Conservation (phyloP, 2,888 invertebrate species). For the Biston betularia region DNA sequence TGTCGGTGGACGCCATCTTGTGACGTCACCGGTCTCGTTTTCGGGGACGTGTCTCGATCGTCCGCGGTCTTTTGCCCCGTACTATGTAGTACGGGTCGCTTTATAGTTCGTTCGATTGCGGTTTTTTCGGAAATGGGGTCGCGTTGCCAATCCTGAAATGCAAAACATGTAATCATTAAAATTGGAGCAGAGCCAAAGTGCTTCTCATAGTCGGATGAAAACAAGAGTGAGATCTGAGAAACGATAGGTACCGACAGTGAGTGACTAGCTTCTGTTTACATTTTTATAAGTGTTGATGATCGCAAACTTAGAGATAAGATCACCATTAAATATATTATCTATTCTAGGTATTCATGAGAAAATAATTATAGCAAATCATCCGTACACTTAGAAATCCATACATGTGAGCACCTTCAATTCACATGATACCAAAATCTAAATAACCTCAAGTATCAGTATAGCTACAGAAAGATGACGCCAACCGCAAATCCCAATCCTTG, state of each 20-base stretch:
- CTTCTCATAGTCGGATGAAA: slow-evolving; percentile 31
- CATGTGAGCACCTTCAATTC: not conserved
- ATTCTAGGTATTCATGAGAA: no score
- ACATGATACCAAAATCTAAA: not conserved
- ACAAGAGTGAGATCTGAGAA: slow-evolving; percentile 29
- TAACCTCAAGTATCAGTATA: not conserved
- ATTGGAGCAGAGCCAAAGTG: slow-evolving; percentile 51
- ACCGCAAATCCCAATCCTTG: slow-evolving; percentile 27
- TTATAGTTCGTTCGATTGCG: slow-evolving; percentile 57
- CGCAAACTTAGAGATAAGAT: not conserved
- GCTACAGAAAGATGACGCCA: slow-evolving; percentile 25
- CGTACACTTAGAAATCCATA: not conserved
- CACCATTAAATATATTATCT: not conserved
- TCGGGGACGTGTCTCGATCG: slow-evolving; percentile 76
- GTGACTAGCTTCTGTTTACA: slow-evolving; percentile 27
- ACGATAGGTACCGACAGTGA: slow-evolving; percentile 29
- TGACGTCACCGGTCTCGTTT: slow-evolving; percentile 79
- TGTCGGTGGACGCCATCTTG: slow-evolving; percentile 82
- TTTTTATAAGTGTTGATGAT: not conserved
- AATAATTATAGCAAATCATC: no score
- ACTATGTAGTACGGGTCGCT: slow-evolving; percentile 65
- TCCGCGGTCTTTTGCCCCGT: slow-evolving; percentile 83
- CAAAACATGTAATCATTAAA: slow-evolving; percentile 52
- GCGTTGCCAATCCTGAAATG: slow-evolving; percentile 73
- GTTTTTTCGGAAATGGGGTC: slow-evolving; percentile 58